These are phyloP conservation scores for Chloroceryle inda DNA, from an alignment of 2,797 vertebrate species.

Conservation along the genomic window DNA sequence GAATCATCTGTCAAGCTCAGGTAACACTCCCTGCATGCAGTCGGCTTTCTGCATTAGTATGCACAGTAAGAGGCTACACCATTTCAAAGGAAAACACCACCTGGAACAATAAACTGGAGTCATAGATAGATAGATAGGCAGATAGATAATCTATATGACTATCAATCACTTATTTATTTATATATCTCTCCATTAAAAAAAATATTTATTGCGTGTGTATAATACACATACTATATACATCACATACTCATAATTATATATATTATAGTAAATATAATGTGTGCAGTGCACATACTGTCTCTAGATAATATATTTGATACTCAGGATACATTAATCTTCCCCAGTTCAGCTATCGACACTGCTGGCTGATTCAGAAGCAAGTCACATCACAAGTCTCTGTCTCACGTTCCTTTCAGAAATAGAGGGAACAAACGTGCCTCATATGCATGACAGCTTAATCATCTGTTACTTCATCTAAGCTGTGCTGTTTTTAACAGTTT, in stretches of 20 bases:
- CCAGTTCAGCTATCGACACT: neutral
- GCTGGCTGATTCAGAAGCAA: neutral
- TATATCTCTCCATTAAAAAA: neutral
- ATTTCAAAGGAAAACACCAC: neutral
- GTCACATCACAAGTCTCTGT: neutral
- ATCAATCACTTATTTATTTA: neutral
- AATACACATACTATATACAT: neutral
- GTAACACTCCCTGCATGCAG: neutral
- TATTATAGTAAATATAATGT: neutral
- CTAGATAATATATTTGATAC: neutral
- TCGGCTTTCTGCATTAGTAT: neutral
- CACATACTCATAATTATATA: neutral
- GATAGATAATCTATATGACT: neutral
- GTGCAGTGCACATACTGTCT: neutral
- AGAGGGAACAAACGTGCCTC: neutral
- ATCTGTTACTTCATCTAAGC: neutral
- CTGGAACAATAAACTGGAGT: neutral
- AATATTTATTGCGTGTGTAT: neutral
- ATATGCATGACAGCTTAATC: neutral
- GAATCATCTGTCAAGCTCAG: neutral
- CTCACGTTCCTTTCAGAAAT: neutral
- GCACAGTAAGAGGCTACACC: neutral
- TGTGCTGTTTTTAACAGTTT: neutral
- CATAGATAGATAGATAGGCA: fast-evolving
- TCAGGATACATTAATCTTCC: neutral